A percentile compares a stretch with the other conserved stretches of the same genome.
phyloP scores from a whole-genome alignment of 2,888 invertebrate genomes.

The Lysandra bellargus region DNA sequence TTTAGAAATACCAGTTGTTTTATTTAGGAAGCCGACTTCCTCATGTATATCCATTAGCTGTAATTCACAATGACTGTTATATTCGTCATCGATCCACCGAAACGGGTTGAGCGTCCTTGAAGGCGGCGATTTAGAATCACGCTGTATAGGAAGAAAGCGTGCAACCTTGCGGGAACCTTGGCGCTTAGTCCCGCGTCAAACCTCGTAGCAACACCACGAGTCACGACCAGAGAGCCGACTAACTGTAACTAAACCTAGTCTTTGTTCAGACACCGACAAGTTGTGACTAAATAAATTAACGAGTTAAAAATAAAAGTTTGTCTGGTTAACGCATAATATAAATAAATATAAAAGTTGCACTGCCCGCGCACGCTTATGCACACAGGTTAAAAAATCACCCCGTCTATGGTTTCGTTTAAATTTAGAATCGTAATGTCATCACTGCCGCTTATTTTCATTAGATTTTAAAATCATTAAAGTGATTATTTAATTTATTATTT shows the following conservation, averaged over 20 bases:
- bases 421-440: conserved; percentile 1
- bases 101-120: conserved; percentile 5
- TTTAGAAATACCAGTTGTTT: neutral
- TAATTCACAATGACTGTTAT: conserved; percentile 2
- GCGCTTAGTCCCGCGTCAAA: conserved; percentile 54
- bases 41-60: neutral
- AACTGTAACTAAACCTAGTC: conserved; percentile 30
- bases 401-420: conserved; percentile 28
- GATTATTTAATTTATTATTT: neutral
- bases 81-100: conserved; percentile 4
- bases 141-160: conserved; percentile 52
- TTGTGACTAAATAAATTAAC: conserved; percentile 47
- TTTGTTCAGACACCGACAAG: conserved; percentile 32
- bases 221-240: conserved; percentile 40
- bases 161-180: conserved; percentile 49
- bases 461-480: neutral
- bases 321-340: conserved; percentile 42
- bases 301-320: conserved; percentile 42
- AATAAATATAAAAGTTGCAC: conserved; percentile 40
- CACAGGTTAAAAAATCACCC: conserved; percentile 29
- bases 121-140: conserved; percentile 35
- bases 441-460: neutral
- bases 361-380: conserved; percentile 41
- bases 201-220: conserved; percentile 44
- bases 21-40: neutral